Conservation (phyloP, 2,113 vertebrate genomes). For the Plotosus lineatus region DNA sequence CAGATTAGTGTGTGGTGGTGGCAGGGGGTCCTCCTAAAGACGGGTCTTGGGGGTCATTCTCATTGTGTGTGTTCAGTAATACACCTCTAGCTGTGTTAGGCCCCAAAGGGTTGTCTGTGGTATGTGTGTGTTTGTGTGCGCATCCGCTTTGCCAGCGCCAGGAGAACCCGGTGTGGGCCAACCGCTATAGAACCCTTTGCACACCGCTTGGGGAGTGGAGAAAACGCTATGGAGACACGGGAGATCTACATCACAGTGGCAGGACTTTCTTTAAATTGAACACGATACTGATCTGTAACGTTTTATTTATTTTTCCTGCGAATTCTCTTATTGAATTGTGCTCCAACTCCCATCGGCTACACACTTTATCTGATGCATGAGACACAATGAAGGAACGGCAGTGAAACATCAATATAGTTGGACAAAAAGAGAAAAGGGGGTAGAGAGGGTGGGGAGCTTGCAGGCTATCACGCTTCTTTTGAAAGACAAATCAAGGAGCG, state of each 20-base stretch:
- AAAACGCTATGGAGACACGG: constrained; percentile 21
- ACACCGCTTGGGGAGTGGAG: constrained; percentile 6
- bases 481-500: background rate
- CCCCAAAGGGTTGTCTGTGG: constrained; percentile 33
- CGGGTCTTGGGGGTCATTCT: constrained; percentile 37
- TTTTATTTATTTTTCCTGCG: constrained; percentile 48
- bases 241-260: constrained; percentile 47
- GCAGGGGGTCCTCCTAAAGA: constrained; percentile 35
- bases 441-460: too few relatives aligned
- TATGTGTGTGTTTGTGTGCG: constrained; percentile 8
- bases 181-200: background rate
- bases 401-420: constrained; percentile 19
- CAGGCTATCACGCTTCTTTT: background rate
- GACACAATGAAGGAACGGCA: constrained; percentile 25
- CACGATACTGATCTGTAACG: constrained; percentile 44
- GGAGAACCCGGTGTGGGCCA: constrained; percentile 19
- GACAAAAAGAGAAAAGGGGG: background rate
- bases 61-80: constrained; percentile 50
- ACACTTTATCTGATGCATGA: constrained; percentile 32
- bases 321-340: constrained; percentile 40
- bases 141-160: constrained; percentile 20
- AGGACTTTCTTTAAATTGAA: constrained; percentile 45
- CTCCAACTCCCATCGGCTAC: constrained; percentile 6
- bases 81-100: constrained; percentile 53
- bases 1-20: constrained; percentile 41